These are phyloP conservation scores for Saccostrea echinata DNA, from an alignment of 1,140 invertebrate species.

Conservation along the genomic window DNA sequence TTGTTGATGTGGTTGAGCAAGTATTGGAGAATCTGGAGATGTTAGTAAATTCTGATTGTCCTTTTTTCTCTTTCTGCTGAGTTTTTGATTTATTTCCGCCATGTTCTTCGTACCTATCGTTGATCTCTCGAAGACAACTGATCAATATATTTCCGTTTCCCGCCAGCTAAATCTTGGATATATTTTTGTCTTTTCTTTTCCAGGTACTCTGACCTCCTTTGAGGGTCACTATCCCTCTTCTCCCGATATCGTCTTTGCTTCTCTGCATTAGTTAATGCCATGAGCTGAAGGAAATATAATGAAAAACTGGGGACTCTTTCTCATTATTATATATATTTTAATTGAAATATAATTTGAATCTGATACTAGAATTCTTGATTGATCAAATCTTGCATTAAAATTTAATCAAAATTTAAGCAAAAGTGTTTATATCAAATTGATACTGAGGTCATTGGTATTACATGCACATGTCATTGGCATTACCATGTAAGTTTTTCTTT, in stretches of 20 bases:
- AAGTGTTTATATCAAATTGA: no score
- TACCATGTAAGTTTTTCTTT: neutral
- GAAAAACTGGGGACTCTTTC: no score
- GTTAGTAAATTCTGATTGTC: neutral
- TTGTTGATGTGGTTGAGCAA: no score
- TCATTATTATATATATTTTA: no score
- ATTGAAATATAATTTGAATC: no score
- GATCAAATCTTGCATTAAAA: no score
- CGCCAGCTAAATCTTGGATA: constrained; percentile 29
- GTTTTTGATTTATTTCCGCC: constrained; percentile 23
- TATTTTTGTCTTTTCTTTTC: constrained; percentile 41
- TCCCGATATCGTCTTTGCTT: constrained; percentile 41
- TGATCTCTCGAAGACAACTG: constrained; percentile 39
- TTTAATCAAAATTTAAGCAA: no score
- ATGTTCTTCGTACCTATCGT: constrained; percentile 8
- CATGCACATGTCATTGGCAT: neutral
- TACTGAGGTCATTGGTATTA: neutral
- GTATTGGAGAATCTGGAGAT: neutral
- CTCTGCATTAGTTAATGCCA: constrained; percentile 48
- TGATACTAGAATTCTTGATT: no score
- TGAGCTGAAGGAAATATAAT: constrained; percentile 19
- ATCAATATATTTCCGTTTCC: constrained; percentile 40
- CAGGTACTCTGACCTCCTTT: constrained; percentile 17
- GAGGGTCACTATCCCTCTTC: constrained; percentile 36
- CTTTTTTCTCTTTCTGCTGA: neutral